phyloP scores from a whole-genome alignment of 2,113 vertebrate genomes.

The Chroicocephalus ridibundus region DNA sequence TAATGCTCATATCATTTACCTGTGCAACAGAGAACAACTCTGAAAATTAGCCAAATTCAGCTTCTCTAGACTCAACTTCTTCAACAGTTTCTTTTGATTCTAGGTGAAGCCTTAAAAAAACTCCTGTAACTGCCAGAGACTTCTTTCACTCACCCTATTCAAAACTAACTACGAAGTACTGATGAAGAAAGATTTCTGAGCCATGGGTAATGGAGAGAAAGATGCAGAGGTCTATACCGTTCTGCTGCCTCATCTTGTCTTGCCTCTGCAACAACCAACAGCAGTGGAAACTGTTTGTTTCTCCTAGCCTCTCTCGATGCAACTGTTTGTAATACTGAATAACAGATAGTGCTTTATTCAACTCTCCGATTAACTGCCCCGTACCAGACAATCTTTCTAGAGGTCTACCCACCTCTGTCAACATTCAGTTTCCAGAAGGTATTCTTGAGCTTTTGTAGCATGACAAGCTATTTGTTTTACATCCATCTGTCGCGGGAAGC shows the following conservation, averaged over 20 bases:
- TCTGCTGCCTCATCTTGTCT: background rate
- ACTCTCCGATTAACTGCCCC: background rate
- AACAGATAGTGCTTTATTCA: background rate
- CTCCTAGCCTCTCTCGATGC: background rate
- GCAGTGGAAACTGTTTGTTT: background rate
- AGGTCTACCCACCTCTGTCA: background rate
- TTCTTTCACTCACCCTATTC: background rate
- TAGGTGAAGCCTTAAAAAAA: background rate
- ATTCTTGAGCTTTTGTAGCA: background rate
- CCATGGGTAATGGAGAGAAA: background rate
- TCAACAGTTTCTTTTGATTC: background rate
- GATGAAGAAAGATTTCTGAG: background rate
- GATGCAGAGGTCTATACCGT: fast-evolving
- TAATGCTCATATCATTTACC: background rate
- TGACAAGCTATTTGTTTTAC: background rate
- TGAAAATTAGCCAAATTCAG: slow-evolving; percentile 18
- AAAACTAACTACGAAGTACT: background rate
- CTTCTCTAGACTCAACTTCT: background rate
- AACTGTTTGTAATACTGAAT: background rate
- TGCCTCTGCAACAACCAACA: background rate
- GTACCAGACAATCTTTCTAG: background rate
- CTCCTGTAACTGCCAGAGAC: background rate
- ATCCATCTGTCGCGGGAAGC: background rate
- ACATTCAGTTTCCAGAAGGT: background rate
- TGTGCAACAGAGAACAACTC: background rate